Evolutionary conservation across 1,140 invertebrate genomes (phyloP).

Genomic region (Drosophila kanapiae): DNA sequence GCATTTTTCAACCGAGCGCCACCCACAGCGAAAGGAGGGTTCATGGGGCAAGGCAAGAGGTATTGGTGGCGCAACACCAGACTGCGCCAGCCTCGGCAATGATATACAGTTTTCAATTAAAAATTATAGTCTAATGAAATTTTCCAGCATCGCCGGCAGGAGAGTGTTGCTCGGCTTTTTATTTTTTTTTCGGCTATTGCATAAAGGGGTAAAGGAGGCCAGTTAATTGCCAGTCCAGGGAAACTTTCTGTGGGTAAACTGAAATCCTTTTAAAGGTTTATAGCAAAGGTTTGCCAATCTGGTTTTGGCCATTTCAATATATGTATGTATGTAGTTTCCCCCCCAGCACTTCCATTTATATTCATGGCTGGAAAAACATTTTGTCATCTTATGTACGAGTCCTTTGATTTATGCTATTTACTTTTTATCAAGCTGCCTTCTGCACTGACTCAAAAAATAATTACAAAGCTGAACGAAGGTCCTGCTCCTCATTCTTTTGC

Average conservation of each 20-base stretch:
- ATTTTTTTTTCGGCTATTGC: slow-evolving; percentile 6
- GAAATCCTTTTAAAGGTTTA: slow-evolving; percentile 31
- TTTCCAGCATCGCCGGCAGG: slow-evolving; percentile 51
- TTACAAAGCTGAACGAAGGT: slow-evolving; percentile 40
- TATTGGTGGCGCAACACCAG: slow-evolving; percentile 19
- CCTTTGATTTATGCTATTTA: slow-evolving; percentile 60
- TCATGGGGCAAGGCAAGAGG: neutral
- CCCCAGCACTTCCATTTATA: neutral
- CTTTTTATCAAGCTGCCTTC: slow-evolving; percentile 61
- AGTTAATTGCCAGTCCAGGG: slow-evolving; percentile 40
- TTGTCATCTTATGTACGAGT: slow-evolving; percentile 39
- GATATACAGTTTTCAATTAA: slow-evolving; percentile 79
- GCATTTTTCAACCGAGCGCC: slow-evolving; percentile 54
- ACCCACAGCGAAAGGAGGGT: slow-evolving; percentile 29
- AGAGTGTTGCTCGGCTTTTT: slow-evolving; percentile 43
- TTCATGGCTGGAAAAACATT: slow-evolving; percentile 10
- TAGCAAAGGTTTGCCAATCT: slow-evolving; percentile 22
- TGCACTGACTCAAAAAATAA: slow-evolving; percentile 57
- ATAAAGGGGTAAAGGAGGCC: neutral
- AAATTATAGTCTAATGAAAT: slow-evolving; percentile 77
- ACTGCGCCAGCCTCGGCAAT: slow-evolving; percentile 60
- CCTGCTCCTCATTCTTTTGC: slow-evolving; percentile 2
- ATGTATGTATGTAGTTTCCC: slow-evolving; percentile 2
- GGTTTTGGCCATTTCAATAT: slow-evolving; percentile 6
- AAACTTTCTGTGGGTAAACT: slow-evolving; percentile 8